Percentiles rank a stretch among this genome's conserved stretches.
Evolutionary conservation across 2,888 invertebrate genomes (phyloP).

Genomic region (Acanthacorydalis orientalis): DNA sequence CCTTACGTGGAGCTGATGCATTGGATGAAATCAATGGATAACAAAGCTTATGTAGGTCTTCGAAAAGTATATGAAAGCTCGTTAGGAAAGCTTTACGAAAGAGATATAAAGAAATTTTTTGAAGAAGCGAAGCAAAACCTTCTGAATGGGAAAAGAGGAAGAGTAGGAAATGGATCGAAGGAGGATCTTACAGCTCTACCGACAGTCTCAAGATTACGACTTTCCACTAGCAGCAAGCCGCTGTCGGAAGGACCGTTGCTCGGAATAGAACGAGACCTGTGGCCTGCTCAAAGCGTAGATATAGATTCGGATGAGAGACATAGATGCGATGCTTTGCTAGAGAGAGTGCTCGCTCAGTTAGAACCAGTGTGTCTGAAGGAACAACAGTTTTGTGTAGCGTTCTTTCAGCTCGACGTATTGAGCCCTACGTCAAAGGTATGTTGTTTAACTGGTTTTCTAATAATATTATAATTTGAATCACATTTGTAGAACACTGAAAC

Average conservation of each 20-base stretch:
- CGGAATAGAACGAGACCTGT: constrained; percentile 44
- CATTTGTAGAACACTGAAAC: constrained; percentile 34
- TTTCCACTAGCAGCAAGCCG: constrained; percentile 19
- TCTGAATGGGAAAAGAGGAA: constrained; percentile 36
- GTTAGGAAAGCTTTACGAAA: constrained; percentile 75
- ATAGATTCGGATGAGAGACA: constrained; percentile 38
- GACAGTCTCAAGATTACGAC: constrained; percentile 11
- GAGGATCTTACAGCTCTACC: constrained; percentile 24
- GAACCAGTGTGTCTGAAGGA: constrained; percentile 87
- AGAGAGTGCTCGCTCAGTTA: constrained; percentile 73
- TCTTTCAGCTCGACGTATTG: constrained; percentile 53
- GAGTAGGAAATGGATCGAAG: constrained; percentile 20
- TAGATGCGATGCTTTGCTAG: constrained; percentile 51
- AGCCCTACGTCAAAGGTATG: constrained; percentile 32
- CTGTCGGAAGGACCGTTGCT: constrained; percentile 26
- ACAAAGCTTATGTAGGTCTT: constrained; percentile 63
- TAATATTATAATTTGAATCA: neutral
- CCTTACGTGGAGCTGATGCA: constrained; percentile 84
- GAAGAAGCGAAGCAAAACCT: constrained; percentile 48
- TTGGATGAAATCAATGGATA: constrained; percentile 78
- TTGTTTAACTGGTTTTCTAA: neutral
- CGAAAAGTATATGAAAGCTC: constrained; percentile 69
- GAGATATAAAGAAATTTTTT: constrained; percentile 64
- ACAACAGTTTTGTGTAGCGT: constrained; percentile 85
- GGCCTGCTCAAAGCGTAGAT: constrained; percentile 33